Percentiles rank a stretch among this genome's conserved stretches.
phyloP scores from a whole-genome alignment of 2,113 vertebrate species.

The Malaclemys terrapin region DNA sequence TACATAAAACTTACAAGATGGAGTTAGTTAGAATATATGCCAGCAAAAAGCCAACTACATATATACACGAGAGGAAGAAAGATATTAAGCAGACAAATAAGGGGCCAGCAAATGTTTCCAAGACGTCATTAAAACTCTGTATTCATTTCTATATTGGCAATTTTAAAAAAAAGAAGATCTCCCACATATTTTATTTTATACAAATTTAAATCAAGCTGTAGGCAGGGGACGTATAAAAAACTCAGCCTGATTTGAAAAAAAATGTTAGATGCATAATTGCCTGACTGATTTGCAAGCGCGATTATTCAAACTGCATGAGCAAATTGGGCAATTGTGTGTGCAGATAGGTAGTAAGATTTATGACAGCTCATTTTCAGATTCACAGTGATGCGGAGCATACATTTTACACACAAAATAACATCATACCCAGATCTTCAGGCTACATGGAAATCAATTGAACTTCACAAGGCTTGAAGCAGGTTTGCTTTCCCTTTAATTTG shows the following conservation, averaged over 20 bases:
- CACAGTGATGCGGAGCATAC: not conserved
- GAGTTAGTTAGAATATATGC: not conserved
- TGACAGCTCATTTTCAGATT: not conserved
- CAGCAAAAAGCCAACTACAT: not conserved
- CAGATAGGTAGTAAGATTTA: not conserved
- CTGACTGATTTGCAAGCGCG: not conserved
- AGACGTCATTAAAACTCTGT: not conserved
- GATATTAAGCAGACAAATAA: not conserved
- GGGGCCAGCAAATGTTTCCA: not conserved
- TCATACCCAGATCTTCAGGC: not conserved
- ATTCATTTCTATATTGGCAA: not conserved
- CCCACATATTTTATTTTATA: not conserved
- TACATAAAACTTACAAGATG: not conserved
- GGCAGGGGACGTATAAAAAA: not conserved
- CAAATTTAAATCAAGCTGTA: not conserved
- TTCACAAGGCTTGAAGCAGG: not conserved
- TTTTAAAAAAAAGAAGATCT: not conserved
- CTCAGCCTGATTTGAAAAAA: not conserved
- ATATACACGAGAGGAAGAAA: not conserved
- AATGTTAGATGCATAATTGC: fast-evolving
- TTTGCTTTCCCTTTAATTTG: not conserved
- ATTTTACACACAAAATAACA: not conserved
- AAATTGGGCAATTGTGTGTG: not conserved
- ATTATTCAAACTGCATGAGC: not conserved
- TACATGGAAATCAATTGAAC: not conserved